phyloP scores from a whole-genome alignment of 2,888 invertebrate genomes.

The Pammene fasciana region DNA sequence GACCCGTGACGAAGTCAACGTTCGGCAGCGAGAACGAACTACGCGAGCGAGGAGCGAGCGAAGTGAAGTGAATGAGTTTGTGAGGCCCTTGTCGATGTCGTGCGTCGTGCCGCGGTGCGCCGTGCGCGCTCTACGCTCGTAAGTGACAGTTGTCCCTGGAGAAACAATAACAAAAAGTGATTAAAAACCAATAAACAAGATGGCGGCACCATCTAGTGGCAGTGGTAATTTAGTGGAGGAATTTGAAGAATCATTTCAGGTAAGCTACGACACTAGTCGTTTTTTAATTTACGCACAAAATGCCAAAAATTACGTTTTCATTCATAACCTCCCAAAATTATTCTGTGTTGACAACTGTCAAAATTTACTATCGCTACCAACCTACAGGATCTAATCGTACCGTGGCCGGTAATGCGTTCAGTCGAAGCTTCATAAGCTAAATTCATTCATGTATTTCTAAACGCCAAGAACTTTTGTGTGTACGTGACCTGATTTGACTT shows the following conservation, averaged over 20 bases:
- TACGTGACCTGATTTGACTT: constrained; percentile 77
- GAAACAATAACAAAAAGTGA: constrained; percentile 38
- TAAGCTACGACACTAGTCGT: constrained; percentile 59
- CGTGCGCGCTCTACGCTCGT: constrained; percentile 6
- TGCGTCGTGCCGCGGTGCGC: too few species aligned
- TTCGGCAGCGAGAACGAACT: constrained; percentile 17
- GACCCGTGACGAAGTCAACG: constrained; percentile 36
- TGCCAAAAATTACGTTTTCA: constrained; percentile 45
- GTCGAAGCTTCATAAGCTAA: constrained; percentile 74
- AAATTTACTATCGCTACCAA: constrained; percentile 63
- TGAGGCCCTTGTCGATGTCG: background rate
- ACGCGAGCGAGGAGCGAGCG: constrained; percentile 24
- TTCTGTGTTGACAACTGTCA: constrained; percentile 63
- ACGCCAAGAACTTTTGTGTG: constrained; percentile 60
- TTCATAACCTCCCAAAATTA: constrained; percentile 60
- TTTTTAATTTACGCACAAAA: constrained; percentile 31
- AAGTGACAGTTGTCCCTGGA: constrained; percentile 29
- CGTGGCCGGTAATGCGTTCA: constrained; percentile 62
- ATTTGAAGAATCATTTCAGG: constrained; percentile 96
- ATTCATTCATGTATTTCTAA: constrained; percentile 52
- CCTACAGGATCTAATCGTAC: constrained; percentile 59
- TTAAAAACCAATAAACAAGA: constrained; percentile 54
- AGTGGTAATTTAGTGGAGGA: constrained; percentile 94
- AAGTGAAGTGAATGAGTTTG: constrained; percentile 18
- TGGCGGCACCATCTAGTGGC: constrained; percentile 92